Evolutionary conservation across 2,888 invertebrate genomes (phyloP).

Genomic region (Microctonus hyperodae): DNA sequence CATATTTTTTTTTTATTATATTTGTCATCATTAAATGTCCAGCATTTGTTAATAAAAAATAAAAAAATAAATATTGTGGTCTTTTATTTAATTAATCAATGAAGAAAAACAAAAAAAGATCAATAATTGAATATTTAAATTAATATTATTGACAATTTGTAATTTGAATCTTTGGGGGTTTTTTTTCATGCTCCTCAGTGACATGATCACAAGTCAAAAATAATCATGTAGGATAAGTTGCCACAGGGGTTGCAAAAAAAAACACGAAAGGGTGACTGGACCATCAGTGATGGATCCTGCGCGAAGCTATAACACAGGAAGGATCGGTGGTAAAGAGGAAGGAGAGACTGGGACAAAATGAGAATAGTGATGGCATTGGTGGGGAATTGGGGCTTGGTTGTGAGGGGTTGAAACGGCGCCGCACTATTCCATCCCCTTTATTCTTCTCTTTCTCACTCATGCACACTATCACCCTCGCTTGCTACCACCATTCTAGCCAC

Average conservation of each 20-base stretch:
- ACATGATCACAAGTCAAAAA: background rate
- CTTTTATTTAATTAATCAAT: too few species aligned
- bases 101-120: too few species aligned
- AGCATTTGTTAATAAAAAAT: too few species aligned
- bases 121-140: too few species aligned
- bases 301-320: slow-evolving; percentile 1
- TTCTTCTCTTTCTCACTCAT: slow-evolving; percentile 34
- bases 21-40: too few species aligned
- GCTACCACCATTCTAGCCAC: background rate
- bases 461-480: background rate
- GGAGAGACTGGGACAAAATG: background rate
- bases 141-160: too few species aligned
- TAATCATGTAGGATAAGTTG: background rate
- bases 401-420: slow-evolving; percentile 36
- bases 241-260: background rate
- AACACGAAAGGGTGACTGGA: slow-evolving; percentile 3
- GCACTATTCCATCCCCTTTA: slow-evolving; percentile 38
- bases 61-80: too few species aligned
- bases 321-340: background rate
- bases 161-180: too few species aligned
- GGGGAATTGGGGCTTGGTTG: slow-evolving; percentile 39
- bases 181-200: too few species aligned
- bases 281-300: slow-evolving; percentile 7
- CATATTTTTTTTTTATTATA: background rate
- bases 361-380: slow-evolving; percentile 28